A percentile compares a stretch with the other conserved stretches of the same genome.
These are phyloP conservation scores for Jacana jacana DNA, from an alignment of 2,113 vertebrate genomes.

Conservation along the genomic window DNA sequence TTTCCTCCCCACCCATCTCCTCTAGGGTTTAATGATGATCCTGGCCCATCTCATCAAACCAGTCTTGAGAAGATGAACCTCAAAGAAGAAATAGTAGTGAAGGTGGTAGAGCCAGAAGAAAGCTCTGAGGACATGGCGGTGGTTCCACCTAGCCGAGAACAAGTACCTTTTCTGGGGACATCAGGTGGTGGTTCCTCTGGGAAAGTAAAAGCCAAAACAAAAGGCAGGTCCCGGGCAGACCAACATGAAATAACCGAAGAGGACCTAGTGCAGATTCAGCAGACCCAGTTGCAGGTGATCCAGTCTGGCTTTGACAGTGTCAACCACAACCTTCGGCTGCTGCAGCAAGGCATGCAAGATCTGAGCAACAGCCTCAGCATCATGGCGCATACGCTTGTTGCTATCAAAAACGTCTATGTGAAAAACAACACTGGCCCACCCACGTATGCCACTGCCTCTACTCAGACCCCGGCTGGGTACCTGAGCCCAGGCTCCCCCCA, in stretches of 20 bases:
- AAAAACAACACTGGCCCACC: slow-evolving; percentile 56
- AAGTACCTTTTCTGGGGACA: slow-evolving; percentile 47
- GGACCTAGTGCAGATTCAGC: slow-evolving; percentile 64
- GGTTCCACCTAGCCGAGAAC: slow-evolving; percentile 63
- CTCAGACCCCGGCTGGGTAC: slow-evolving; percentile 65
- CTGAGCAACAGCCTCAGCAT: slow-evolving; percentile 69
- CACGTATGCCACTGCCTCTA: slow-evolving; percentile 26
- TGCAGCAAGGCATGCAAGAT: slow-evolving; percentile 72
- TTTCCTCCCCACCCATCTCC: background rate
- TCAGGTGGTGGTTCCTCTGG: background rate
- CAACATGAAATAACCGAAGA: slow-evolving; percentile 62
- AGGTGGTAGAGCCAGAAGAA: slow-evolving; percentile 70
- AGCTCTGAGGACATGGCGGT: slow-evolving; percentile 63
- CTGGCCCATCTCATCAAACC: slow-evolving; percentile 61
- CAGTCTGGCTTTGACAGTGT: slow-evolving; percentile 70
- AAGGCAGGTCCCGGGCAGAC: slow-evolving; percentile 45
- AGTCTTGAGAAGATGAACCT: slow-evolving; percentile 49
- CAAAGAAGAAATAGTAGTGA: slow-evolving; percentile 73
- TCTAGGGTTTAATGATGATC: slow-evolving; percentile 56
- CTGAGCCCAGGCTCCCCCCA: slow-evolving; percentile 65
- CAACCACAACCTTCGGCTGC: slow-evolving; percentile 65
- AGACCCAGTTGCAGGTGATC: slow-evolving; percentile 67
- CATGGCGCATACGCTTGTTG: slow-evolving; percentile 59
- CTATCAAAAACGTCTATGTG: slow-evolving; percentile 66
- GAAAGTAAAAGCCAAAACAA: slow-evolving; percentile 71